Evolutionary conservation across 2,797 vertebrate species (phyloP).

Genomic region (Lutjanus argentimaculatus): DNA sequence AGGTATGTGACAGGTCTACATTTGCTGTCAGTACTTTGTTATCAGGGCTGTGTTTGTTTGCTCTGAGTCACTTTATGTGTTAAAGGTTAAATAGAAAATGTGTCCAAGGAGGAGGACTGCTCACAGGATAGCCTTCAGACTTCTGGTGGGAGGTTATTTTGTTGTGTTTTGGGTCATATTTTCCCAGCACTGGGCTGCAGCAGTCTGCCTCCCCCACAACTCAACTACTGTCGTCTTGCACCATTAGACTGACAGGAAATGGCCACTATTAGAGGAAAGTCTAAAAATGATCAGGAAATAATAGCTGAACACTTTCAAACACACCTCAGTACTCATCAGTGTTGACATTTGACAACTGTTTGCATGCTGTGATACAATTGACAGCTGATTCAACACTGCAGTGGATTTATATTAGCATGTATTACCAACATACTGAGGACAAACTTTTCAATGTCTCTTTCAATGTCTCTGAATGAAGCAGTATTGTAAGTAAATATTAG

Average conservation of each 20-base stretch:
- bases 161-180: background rate
- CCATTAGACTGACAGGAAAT: slow-evolving; percentile 45
- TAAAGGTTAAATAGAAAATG: slow-evolving; percentile 52
- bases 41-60: slow-evolving; percentile 55
- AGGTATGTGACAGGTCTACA: slow-evolving; percentile 23
- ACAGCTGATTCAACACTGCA: background rate
- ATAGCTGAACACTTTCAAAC: background rate
- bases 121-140: slow-evolving; percentile 4
- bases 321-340: slow-evolving; percentile 5
- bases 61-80: slow-evolving; percentile 54
- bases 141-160: slow-evolving; percentile 17
- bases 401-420: slow-evolving; percentile 1
- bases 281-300: slow-evolving; percentile 8
- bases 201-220: slow-evolving; percentile 31
- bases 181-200: slow-evolving; percentile 14
- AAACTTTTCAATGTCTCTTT: too few relatives aligned
- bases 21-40: slow-evolving; percentile 39
- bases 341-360: slow-evolving; percentile 2
- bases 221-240: background rate
- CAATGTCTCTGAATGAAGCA: background rate
- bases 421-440: background rate
- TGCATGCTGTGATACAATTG: background rate
- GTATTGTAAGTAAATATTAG: background rate
- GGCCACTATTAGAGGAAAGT: slow-evolving; percentile 9
- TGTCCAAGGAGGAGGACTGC: slow-evolving; percentile 2